A percentile compares a stretch with the other conserved stretches of the same genome.
phyloP scores from a whole-genome alignment of 2,113 vertebrate genomes.

The Meles meles region DNA sequence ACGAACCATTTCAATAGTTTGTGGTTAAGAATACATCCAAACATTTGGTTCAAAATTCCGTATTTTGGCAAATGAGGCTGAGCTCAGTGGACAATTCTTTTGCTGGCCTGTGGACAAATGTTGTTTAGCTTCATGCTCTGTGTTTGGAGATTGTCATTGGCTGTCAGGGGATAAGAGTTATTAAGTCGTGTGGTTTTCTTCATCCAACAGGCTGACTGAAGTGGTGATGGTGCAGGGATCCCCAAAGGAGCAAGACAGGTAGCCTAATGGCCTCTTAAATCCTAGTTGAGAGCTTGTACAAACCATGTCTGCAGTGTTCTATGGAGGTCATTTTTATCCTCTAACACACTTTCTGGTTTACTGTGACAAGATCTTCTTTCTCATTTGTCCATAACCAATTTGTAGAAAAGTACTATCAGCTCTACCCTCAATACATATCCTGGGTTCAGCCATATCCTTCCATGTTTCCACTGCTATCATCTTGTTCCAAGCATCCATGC shows the following conservation, averaged over 20 bases:
- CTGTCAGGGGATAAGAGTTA: too few relatives aligned
- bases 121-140: not conserved
- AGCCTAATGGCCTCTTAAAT: not conserved
- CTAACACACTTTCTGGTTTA: not conserved
- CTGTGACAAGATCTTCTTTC: not conserved
- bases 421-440: not conserved
- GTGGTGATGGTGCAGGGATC: not conserved
- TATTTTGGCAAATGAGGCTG: not conserved
- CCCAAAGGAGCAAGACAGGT: not conserved
- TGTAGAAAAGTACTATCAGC: not conserved
- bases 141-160: not conserved
- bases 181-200: not conserved
- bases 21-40: not conserved
- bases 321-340: not conserved
- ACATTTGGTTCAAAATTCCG: not conserved
- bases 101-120: not conserved
- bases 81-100: not conserved
- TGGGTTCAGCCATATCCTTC: not conserved
- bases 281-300: not conserved
- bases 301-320: not conserved
- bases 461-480: not conserved
- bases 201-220: not conserved
- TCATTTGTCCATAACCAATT: not conserved
- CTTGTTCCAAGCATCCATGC: not conserved
- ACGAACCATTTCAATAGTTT: not conserved